Percentiles rank a stretch among this genome's conserved stretches.
Evolutionary conservation across 2,888 invertebrate species (phyloP).

Genomic region (Branchipolynoe longqiensis): DNA sequence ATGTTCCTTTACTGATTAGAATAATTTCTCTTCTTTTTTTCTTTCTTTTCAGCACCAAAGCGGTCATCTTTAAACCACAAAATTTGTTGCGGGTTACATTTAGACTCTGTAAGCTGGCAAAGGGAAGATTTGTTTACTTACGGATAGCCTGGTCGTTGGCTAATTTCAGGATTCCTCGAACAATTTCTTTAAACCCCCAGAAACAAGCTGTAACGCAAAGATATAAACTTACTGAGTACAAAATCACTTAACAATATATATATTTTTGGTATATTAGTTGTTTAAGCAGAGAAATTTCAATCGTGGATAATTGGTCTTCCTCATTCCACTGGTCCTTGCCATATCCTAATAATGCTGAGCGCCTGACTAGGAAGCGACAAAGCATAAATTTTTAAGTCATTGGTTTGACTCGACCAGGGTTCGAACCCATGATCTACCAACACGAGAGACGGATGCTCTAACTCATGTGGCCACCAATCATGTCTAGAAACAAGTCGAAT

Average conservation of each 20-base stretch:
- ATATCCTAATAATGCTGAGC: no score
- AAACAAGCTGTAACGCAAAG: constrained; percentile 74
- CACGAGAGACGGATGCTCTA: no score
- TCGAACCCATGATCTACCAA: no score
- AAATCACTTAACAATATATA: no score
- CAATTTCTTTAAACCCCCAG: constrained; percentile 79
- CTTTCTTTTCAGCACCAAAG: no score
- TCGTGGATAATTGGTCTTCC: neutral
- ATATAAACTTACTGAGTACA: no score
- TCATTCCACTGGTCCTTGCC: no score
- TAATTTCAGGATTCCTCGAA: constrained; percentile 72
- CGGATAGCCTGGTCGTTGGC: constrained; percentile 71
- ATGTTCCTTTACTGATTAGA: neutral
- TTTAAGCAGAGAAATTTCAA: neutral
- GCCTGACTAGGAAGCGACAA: neutral
- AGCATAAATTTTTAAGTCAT: neutral
- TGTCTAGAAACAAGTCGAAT: no score
- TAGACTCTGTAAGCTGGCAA: neutral
- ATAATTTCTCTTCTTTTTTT: no score
- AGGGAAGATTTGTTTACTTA: constrained; percentile 34
- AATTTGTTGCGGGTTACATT: no score
- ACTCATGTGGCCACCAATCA: neutral
- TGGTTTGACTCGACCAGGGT: no score
- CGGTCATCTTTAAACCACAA: no score
- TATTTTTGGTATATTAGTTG: neutral